Evolutionary conservation across 1,140 invertebrate species (phyloP).

Genomic region (Euschistus heros): DNA sequence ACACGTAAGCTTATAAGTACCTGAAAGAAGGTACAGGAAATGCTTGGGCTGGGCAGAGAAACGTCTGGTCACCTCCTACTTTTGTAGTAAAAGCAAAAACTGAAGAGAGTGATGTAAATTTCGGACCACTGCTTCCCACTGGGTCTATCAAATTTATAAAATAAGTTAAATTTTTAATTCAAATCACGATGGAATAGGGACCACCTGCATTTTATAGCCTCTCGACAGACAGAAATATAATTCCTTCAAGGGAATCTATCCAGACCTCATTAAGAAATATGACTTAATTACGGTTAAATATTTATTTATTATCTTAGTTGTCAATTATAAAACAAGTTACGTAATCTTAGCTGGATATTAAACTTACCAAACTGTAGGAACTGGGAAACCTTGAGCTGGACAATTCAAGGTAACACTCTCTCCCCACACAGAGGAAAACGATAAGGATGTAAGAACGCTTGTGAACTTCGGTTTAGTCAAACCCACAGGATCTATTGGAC

Average conservation of each 20-base stretch:
- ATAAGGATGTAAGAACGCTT: constrained; percentile 37
- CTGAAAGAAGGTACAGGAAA: constrained; percentile 57
- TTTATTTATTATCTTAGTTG: too few species aligned
- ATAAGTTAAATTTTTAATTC: too few species aligned
- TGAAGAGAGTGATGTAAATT: constrained; percentile 35
- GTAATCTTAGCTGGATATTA: not conserved
- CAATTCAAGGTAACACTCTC: constrained; percentile 48
- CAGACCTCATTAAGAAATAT: too few species aligned
- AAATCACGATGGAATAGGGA: too few species aligned
- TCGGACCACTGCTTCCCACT: constrained; percentile 42
- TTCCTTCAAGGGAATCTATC: too few species aligned
- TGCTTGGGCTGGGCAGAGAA: constrained; percentile 54
- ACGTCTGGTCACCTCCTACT: constrained; percentile 40
- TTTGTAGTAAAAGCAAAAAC: constrained; percentile 20
- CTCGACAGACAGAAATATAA: too few species aligned
- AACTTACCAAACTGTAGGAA: constrained; percentile 55
- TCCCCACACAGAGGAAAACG: constrained; percentile 29
- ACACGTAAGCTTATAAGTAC: constrained; percentile 38
- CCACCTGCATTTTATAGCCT: too few species aligned
- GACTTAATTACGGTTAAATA: too few species aligned
- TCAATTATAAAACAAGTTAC: too few species aligned
- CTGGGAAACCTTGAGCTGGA: constrained; percentile 55
- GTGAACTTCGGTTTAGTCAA: constrained; percentile 43
- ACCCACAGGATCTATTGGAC: constrained; percentile 40
- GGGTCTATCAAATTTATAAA: constrained; percentile 18